Evolutionary conservation across 2,113 vertebrate species (phyloP), one percentile per base, ranked within the genome.

Genomic region (Lophius piscatorius): DNA sequence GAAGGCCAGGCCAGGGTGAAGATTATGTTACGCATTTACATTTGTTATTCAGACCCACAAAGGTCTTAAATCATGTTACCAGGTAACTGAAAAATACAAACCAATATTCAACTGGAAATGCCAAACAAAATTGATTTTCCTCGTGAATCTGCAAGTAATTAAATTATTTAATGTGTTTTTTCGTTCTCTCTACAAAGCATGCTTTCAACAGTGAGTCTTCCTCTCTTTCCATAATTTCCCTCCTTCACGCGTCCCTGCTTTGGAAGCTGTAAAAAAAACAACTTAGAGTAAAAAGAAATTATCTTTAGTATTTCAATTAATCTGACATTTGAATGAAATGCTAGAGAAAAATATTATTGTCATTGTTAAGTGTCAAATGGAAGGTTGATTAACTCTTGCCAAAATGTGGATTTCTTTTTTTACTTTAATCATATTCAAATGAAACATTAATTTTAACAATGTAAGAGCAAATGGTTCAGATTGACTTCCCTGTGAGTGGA

Each of bases 91-190:
- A 60, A 29, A 50, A 63, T 41, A 63, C 35, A 57, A 57, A 35
- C 8, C 9, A 45, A 28, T 35, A 61, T 69, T 67, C 44, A 67
- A 63, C 74, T 58, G 47, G 71, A 70, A 51, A 66, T 61, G 52
- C 17, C 38, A 58, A 50, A 60, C 63, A 59, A 49, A 70, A 67
- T 47, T 42, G 31, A 62, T 76, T 74, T 31, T 62, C 46, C n/a
- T 41, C 23, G 22, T 28, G 31, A 54, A 70, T 65, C 54, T 65
- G 29, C 11, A 64, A 50, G 52, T 59, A 49, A 77, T 63, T 60
- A 60, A 38, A 46, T 74, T 58, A 63, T 49, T 67, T 17, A 52
- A 48, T 78, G 31, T 13, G 7, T n/a, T n/a, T n/a, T n/a, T n/a
- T n/a, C n/a, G n/a, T n/a, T 33, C 28, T 64, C 14, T 63, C 34